phyloP scores from a whole-genome alignment of 2,888 invertebrate genomes.

The Halocaridina rubra region DNA sequence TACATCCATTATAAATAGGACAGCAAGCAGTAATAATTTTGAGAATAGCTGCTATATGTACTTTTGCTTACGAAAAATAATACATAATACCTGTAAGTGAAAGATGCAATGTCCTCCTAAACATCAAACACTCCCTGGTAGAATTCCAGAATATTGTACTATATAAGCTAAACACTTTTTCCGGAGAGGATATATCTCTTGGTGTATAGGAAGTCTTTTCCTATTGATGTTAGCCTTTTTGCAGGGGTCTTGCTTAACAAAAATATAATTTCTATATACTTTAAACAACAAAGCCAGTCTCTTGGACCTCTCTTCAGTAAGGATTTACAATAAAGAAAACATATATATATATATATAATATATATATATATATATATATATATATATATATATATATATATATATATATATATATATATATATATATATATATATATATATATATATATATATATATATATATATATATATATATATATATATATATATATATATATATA shows the following conservation, averaged over 20 bases:
- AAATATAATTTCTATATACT: too few species aligned
- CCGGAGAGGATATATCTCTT: background rate
- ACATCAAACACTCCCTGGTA: background rate
- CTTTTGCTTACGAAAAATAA: too few species aligned
- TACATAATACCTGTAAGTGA: too few species aligned
- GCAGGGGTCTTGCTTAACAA: too few species aligned
- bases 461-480: background rate
- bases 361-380: conserved; percentile 30
- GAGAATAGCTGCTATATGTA: too few species aligned
- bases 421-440: background rate
- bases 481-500: conserved; percentile 41
- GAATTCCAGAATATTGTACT: conserved; percentile 14
- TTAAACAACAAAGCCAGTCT: too few species aligned
- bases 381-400: background rate
- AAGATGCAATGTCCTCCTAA: too few species aligned
- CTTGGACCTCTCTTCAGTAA: background rate
- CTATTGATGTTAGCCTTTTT: too few species aligned
- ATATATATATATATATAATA: background rate
- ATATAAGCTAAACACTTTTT: conserved; percentile 17
- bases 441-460: background rate
- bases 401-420: background rate
- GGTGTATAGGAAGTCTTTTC: background rate
- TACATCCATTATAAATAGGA: too few species aligned
- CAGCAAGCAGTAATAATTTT: too few species aligned
- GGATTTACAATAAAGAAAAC: background rate